These are phyloP conservation scores for Trachelus stipa DNA, from an alignment of 2,888 invertebrate genomes.

Conservation along the genomic window DNA sequence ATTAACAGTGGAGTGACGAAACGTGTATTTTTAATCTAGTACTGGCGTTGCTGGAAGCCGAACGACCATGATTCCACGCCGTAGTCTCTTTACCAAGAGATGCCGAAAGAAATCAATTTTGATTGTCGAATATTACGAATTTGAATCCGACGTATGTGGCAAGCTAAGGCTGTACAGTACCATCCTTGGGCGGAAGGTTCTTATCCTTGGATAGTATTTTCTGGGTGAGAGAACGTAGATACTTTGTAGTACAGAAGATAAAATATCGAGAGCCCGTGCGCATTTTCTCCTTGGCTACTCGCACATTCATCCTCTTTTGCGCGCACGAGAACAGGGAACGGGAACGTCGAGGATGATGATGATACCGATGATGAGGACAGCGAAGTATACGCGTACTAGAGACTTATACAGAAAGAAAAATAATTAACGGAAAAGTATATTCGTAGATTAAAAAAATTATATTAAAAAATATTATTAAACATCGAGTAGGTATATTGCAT, in stretches of 20 bases:
- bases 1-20: slow-evolving; percentile 4
- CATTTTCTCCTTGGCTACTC: neutral
- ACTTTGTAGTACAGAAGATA: neutral
- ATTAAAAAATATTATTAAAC: no score
- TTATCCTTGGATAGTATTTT: neutral
- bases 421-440: no score
- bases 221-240: neutral
- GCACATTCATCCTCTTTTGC: neutral
- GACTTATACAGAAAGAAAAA: no score
- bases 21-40: slow-evolving; percentile 6
- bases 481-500: no score
- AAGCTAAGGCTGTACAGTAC: neutral
- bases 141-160: neutral
- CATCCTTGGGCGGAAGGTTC: neutral
- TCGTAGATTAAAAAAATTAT: no score
- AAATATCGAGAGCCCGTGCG: neutral
- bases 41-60: neutral
- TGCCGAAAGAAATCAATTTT: neutral
- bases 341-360: neutral
- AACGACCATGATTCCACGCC: neutral
- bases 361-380: neutral
- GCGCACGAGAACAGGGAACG: neutral
- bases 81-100: neutral
- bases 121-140: neutral
- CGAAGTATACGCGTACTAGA: neutral